Conservation (phyloP, 2,797 vertebrate genomes). For the Neostethus bicornis region DNA sequence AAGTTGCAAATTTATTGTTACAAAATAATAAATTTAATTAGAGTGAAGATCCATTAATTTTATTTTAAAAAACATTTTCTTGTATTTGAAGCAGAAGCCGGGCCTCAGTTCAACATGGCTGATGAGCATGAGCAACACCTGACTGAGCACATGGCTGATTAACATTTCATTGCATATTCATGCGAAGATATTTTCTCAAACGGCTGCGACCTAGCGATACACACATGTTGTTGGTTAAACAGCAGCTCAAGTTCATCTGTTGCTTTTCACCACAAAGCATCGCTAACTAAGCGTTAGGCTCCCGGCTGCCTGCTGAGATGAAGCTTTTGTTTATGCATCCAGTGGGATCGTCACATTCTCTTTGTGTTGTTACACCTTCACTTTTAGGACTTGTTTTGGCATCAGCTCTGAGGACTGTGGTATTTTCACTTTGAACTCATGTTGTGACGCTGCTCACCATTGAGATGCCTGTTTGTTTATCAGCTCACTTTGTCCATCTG, state of each 20-base stretch:
- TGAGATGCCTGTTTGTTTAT: constrained; percentile 3
- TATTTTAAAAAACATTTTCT: no score
- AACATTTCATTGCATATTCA: constrained; percentile 6
- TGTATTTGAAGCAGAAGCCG: no score
- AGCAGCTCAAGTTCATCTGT: not conserved
- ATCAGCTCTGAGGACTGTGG: not conserved
- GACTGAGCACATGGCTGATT: constrained; percentile 6
- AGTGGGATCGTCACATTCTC: not conserved
- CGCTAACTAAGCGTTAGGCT: not conserved
- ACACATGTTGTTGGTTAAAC: constrained; percentile 1
- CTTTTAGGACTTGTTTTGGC: not conserved
- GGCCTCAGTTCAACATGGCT: not conserved
- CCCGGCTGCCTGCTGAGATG: not conserved
- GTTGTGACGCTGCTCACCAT: not conserved
- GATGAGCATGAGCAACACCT: constrained; percentile 1
- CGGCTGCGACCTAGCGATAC: not conserved
- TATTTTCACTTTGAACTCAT: not conserved
- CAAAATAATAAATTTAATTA: no score
- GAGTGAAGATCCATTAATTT: no score
- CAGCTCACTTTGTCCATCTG: constrained; percentile 8
- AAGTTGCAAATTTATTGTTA: no score
- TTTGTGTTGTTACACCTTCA: not conserved
- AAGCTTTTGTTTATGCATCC: not conserved
- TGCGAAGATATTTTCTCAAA: not conserved
- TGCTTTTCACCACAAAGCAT: not conserved